Evolutionary conservation across 2,888 invertebrate genomes (phyloP), one percentile per base, ranked within the genome.

Genomic region (Phorcus lineatus): DNA sequence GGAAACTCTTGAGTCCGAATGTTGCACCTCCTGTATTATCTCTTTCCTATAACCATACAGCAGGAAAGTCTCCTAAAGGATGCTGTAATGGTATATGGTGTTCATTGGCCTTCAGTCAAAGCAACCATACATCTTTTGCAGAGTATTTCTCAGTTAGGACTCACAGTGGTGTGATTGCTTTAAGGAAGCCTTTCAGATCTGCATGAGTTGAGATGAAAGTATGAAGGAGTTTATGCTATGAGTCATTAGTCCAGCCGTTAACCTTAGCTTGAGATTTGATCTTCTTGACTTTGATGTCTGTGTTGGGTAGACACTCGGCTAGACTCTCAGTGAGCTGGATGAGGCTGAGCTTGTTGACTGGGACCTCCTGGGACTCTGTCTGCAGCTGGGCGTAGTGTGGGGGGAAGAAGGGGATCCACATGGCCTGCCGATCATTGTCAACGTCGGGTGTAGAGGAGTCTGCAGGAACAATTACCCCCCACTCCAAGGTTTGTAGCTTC

Each of bases 271-370:
- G 62, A 62, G 62, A 62, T 28, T 62, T 62, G 62, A 62, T 62
- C 62, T 62, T 62, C 62, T 62, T 62, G 24, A 62, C 62, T 28
- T 62, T 62, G 28, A 62, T 62, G 4, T 87, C 86, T 11, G 55
- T 76, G 11, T 82, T 76, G 2, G 88, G 86, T 55, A 88, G 81
- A 17, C 81, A 57, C 55, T 80, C 77, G 19, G 81, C 66, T 13
- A 89, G 82, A 40, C 84, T 86, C 24, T 87, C 83, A 1, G 83
- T 85, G n/a, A 89, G 83, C 74, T 88, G 86, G 6, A 80, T 75
- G 16, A 88, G 80, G 0, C 79, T 82, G 11, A 80, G 57, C 2
- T 78, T 62, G 6, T 80, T 80, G 28, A 74, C 53, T n/a, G 54
- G 78, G 4, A 36, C 55, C 53, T 36, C 77, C 4, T 54, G 31